These are phyloP conservation scores for Eonycteris spelaea DNA, from an alignment of 2,113 vertebrate genomes.

Conservation along the genomic window DNA sequence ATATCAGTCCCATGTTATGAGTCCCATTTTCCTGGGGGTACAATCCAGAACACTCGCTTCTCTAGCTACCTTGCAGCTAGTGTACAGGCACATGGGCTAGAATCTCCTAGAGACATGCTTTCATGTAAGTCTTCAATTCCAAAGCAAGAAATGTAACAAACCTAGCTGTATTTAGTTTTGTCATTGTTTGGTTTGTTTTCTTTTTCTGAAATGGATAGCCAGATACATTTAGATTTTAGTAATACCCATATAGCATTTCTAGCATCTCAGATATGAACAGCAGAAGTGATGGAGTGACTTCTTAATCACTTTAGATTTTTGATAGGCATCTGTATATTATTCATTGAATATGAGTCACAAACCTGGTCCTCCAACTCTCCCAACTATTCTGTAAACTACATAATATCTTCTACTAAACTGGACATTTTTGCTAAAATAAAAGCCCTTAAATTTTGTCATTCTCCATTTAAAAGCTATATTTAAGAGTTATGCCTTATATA, in stretches of 20 bases:
- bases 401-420: background rate
- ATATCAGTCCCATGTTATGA: rapidly evolving
- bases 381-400: background rate
- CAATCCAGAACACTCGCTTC: background rate
- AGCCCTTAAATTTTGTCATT: background rate
- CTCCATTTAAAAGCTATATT: background rate
- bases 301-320: background rate
- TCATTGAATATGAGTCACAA: background rate
- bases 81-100: background rate
- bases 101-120: background rate
- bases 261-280: background rate
- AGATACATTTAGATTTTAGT: background rate
- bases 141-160: background rate
- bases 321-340: background rate
- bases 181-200: background rate
- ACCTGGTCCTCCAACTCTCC: background rate
- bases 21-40: background rate
- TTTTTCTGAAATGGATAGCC: background rate
- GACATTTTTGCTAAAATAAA: background rate
- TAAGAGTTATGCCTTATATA: background rate
- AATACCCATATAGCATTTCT: background rate
- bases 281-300: background rate
- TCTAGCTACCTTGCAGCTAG: background rate
- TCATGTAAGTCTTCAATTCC: background rate
- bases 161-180: background rate